Evolutionary conservation across 2,888 invertebrate species (phyloP), one percentile per base, ranked within the genome.

Genomic region (Acrobasis suavella): DNA sequence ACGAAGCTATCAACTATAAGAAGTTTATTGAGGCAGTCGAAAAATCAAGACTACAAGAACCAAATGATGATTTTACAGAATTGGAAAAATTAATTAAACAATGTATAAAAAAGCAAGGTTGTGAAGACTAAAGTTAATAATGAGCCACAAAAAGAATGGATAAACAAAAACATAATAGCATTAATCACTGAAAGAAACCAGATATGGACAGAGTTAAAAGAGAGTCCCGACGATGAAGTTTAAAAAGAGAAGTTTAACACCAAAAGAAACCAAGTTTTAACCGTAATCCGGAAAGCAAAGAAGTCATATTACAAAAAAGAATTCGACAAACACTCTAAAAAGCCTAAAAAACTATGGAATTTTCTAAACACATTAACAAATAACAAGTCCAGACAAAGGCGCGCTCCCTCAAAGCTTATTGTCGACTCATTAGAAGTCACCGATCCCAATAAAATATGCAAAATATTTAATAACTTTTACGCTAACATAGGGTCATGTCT

Each of bases 301-400:
- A 52, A 52, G 52, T 52, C 32, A 32, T 52, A 32, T 14, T 52
- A 32, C 14, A n/a, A 58, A 6, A 67, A 64, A 9, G 42, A 61
- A 52, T 71, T 73, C 64, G 17, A 60, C 5, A 63, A 67, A 3
- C 63, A 62, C 22, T 39, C 39, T 0, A 64, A 56, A 8, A 62
- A 72, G 10, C 69, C 71, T 0, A 66, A 66, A 38, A 72, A 68
- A 60, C 61, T 71, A 58, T 74, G 74, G 72, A 62, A 69, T 6
- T 16, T 70, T 9, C 64, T 74, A 14, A 72, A 69, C 37, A 59
- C 46, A 10, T 37, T 72, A 59, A 58, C 67, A 0, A 60, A 58
- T 16, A 71, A 70, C 32, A 72, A 70, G 64, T 50, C 10, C 17
- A 68, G 55, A 58, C 16, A 64, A 42, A 62, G n/a, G 7, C 39